Evolutionary conservation across 2,113 vertebrate genomes (phyloP).

Genomic region (Poeciliopsis retropinna): DNA sequence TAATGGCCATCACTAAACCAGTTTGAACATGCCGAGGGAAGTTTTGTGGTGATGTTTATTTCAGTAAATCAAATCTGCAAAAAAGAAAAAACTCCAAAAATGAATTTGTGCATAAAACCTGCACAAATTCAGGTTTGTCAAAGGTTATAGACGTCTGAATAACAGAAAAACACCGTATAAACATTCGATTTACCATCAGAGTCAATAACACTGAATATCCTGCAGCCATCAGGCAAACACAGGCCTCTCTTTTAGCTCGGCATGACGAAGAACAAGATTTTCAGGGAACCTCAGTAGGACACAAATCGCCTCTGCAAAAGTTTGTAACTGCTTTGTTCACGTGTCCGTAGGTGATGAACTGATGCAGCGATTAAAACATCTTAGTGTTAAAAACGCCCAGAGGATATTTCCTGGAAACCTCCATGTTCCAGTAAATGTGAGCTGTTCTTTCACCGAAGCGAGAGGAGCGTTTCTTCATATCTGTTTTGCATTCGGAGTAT

Average conservation of each 20-base stretch:
- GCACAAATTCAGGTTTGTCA: too few relatives aligned
- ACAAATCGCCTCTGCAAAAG: neutral
- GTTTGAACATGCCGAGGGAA: neutral
- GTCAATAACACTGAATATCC: neutral
- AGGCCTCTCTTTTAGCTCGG: slow-evolving; percentile 25
- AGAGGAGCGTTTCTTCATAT: neutral
- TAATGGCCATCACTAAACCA: neutral
- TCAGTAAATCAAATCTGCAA: neutral
- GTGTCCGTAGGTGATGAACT: neutral
- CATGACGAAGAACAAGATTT: slow-evolving; percentile 23
- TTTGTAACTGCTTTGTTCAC: slow-evolving; percentile 10
- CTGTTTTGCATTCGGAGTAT: neutral
- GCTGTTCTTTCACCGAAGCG: neutral
- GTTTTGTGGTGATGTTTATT: neutral
- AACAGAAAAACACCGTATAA: neutral
- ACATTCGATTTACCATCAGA: neutral
- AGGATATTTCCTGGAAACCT: slow-evolving; percentile 4
- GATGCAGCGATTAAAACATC: neutral
- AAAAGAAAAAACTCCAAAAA: neutral
- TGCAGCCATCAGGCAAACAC: slow-evolving; percentile 4
- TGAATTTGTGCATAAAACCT: too few relatives aligned
- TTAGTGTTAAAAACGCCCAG: neutral
- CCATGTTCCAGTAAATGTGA: neutral
- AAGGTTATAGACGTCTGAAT: neutral
- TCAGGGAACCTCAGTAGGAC: neutral